Percentiles rank a stretch among this genome's conserved stretches.
These are phyloP conservation scores for Arothron firmamentum DNA, from an alignment of 2,113 vertebrate species.

Conservation along the genomic window DNA sequence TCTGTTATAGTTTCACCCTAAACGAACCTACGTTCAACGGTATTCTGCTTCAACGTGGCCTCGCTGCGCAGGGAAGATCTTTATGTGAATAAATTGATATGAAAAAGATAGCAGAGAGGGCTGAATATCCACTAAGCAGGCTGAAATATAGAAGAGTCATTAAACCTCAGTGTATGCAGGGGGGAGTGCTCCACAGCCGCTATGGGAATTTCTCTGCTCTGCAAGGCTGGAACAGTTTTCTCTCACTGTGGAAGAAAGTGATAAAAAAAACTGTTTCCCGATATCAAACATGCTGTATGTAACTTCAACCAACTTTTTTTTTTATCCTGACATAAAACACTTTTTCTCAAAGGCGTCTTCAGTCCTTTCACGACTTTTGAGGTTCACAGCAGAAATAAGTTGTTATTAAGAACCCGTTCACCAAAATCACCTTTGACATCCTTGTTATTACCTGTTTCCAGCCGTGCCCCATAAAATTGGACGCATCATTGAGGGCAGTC, in stretches of 20 bases:
- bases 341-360: not conserved
- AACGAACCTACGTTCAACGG: no score
- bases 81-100: no score
- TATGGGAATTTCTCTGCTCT: not conserved
- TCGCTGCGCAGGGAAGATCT: no score
- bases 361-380: not conserved
- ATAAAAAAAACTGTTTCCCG: no score
- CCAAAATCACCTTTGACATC: not conserved
- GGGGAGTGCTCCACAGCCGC: not conserved
- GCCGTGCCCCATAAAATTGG: conserved; percentile 99
- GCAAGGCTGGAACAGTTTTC: conserved; percentile 7
- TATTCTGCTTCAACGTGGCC: no score
- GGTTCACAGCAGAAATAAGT: not conserved
- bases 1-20: not conserved
- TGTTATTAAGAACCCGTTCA: conserved; percentile 9
- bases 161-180: not conserved
- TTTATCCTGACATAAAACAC: no score
- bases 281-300: no score
- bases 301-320: no score
- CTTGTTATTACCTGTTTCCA: conserved; percentile 51
- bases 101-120: not conserved
- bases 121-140: not conserved
- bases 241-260: not conserved
- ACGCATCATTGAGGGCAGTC: conserved; percentile 96
- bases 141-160: conserved; percentile 2